Conservation (phyloP, 1,140 invertebrate species). For the Rhagoletis pomonella region DNA sequence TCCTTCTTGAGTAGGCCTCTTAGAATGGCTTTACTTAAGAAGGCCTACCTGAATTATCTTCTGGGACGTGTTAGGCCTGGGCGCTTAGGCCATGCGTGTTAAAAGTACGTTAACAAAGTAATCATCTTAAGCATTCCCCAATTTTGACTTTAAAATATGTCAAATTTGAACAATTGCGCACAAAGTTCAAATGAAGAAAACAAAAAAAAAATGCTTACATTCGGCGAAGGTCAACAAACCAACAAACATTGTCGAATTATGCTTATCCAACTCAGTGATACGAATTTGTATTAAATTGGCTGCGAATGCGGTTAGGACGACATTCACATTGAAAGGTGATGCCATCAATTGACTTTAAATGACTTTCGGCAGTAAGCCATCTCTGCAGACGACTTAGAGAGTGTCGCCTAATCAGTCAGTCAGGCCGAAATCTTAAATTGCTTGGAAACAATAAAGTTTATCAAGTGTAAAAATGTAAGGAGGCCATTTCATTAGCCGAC, state of each 20-base stretch:
- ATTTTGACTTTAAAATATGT: too few relatives aligned
- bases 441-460: conserved; percentile 71
- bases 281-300: conserved; percentile 4
- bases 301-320: conserved; percentile 5
- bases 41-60: too few relatives aligned
- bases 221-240: not conserved
- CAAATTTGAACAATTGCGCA: too few relatives aligned
- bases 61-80: too few relatives aligned
- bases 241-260: not conserved
- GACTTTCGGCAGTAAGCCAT: not conserved
- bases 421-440: conserved; percentile 69
- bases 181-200: too few relatives aligned
- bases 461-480: conserved; percentile 64
- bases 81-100: too few relatives aligned
- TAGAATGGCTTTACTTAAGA: too few relatives aligned
- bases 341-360: conserved; percentile 10
- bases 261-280: not conserved
- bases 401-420: conserved; percentile 54
- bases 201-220: too few relatives aligned
- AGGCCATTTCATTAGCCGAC: not conserved
- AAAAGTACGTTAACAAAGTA: too few relatives aligned
- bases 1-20: too few relatives aligned
- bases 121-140: too few relatives aligned
- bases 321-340: conserved; percentile 2
- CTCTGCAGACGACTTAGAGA: not conserved